These are phyloP conservation scores for Malurus cyaneus DNA, from an alignment of 2,113 vertebrate genomes.

Conservation along the genomic window DNA sequence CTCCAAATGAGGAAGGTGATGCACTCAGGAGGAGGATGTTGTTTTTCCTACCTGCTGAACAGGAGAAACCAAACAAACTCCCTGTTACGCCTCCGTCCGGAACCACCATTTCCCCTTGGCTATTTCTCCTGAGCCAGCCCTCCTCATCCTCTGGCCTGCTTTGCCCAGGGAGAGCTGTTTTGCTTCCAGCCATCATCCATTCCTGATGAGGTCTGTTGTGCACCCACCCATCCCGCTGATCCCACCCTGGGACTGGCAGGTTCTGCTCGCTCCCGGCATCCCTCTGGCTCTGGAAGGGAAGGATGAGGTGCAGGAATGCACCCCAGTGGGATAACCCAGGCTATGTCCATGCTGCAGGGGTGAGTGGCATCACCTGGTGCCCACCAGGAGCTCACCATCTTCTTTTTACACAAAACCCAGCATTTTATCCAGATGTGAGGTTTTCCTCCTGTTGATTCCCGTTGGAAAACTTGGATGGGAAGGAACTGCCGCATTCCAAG, in stretches of 20 bases:
- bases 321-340: rapidly evolving
- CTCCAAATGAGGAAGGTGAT: neutral
- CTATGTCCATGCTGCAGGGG: rapidly evolving
- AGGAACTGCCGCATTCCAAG: neutral
- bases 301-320: neutral
- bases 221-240: neutral
- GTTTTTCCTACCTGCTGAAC: conserved; percentile 7
- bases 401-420: neutral
- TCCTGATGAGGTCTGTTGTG: neutral
- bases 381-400: rapidly evolving
- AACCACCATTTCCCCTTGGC: neutral
- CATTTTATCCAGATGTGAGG: rapidly evolving
- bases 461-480: neutral
- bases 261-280: rapidly evolving
- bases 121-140: neutral
- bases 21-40: neutral
- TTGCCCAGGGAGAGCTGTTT: neutral
- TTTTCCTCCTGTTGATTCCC: neutral
- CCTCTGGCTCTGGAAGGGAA: neutral
- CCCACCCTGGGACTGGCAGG: neutral
- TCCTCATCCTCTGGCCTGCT: neutral
- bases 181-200: neutral
- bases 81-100: neutral
- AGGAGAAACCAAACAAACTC: neutral
- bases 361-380: neutral